Conservation (phyloP, 2,888 invertebrate genomes). For the Limnephilus rhombicus region DNA sequence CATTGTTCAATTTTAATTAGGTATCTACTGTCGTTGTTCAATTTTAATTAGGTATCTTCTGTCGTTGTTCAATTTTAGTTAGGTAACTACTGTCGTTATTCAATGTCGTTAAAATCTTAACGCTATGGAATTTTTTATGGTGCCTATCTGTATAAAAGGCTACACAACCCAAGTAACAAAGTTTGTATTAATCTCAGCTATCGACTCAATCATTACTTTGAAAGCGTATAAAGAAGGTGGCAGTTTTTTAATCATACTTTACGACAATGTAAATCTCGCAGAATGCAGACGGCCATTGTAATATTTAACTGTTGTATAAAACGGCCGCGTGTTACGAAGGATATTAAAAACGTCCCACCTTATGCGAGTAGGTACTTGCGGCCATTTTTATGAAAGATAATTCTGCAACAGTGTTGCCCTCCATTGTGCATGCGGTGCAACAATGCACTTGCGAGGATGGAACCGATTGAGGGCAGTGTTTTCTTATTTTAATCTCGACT, state of each 20-base stretch:
- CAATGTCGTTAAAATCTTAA: background rate
- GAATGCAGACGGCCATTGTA: background rate
- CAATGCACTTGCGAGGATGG: constrained; percentile 15
- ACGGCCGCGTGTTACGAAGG: constrained; percentile 22
- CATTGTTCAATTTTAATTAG: too few relatives aligned
- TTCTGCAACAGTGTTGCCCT: constrained; percentile 28
- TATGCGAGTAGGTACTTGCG: constrained; percentile 9
- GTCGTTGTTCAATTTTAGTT: too few relatives aligned
- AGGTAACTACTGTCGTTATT: too few relatives aligned
- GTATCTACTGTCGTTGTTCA: background rate
- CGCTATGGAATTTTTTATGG: background rate
- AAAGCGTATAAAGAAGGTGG: background rate
- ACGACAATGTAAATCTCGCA: constrained; percentile 11
- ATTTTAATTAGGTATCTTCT: too few relatives aligned
- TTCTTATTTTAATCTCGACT: background rate
- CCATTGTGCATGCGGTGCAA: constrained; percentile 11
- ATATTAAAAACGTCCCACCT: constrained; percentile 28
- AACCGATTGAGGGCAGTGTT: constrained; percentile 14
- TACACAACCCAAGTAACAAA: background rate
- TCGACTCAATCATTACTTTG: background rate
- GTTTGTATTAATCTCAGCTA: background rate
- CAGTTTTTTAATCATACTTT: constrained; percentile 6
- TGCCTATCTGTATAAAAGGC: background rate
- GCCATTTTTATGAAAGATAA: constrained; percentile 42
- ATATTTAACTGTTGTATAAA: background rate